These are phyloP conservation scores for Rhipidura dahli DNA, from an alignment of 2,113 vertebrate species.

Conservation along the genomic window DNA sequence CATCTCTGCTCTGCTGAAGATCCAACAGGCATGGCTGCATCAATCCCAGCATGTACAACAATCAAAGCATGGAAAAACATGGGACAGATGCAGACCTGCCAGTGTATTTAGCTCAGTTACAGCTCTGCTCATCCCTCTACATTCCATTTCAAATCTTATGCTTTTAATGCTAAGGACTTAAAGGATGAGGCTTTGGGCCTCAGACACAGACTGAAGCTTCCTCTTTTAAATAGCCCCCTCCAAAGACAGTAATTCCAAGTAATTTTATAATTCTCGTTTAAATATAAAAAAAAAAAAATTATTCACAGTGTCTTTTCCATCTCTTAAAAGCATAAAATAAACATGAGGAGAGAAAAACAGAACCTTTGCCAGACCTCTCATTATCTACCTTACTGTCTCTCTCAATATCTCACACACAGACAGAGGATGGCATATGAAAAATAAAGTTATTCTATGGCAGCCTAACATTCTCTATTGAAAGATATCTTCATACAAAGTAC, in stretches of 20 bases:
- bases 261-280: background rate
- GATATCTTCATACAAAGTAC: background rate
- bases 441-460: background rate
- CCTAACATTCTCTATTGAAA: background rate
- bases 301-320: background rate
- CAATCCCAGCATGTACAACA: background rate
- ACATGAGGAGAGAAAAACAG: background rate
- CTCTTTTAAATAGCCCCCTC: background rate
- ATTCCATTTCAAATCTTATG: background rate
- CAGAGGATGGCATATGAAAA: background rate
- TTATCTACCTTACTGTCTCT: background rate
- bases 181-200: background rate
- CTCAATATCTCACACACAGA: background rate
- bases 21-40: background rate
- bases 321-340: background rate
- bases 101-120: background rate
- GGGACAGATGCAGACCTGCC: background rate
- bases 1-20: background rate
- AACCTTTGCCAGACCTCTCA: background rate
- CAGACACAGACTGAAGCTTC: background rate
- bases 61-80: fast-evolving
- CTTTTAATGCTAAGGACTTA: background rate
- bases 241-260: background rate
- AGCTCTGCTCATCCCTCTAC: background rate
- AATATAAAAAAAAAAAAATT: background rate